phyloP scores from a whole-genome alignment of 1,140 invertebrate species.

The Drosophila ficusphila region DNA sequence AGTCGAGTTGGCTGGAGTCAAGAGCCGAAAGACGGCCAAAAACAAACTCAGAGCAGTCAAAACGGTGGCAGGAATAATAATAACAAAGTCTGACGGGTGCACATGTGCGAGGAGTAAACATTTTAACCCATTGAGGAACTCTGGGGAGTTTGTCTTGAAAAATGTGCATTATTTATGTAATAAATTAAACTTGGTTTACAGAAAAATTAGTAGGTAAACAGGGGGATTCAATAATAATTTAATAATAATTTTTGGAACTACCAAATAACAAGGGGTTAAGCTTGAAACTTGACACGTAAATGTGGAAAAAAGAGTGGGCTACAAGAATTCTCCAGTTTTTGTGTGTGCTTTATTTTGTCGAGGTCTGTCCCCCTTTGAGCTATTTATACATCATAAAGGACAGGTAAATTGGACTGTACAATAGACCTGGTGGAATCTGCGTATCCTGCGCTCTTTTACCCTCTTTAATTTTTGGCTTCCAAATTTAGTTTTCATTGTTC shows the following conservation, averaged over 20 bases:
- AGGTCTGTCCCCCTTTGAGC: conserved; percentile 1
- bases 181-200: no score
- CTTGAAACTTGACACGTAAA: conserved; percentile 45
- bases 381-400: conserved; percentile 42
- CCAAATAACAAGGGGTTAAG: conserved; percentile 17
- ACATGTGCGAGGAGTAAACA: background rate
- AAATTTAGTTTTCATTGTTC: conserved; percentile 51
- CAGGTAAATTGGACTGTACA: background rate
- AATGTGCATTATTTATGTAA: background rate
- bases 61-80: conserved; percentile 27
- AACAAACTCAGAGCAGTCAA: conserved; percentile 35
- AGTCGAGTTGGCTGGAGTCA: conserved; percentile 7
- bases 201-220: no score
- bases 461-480: conserved; percentile 5
- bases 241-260: no score
- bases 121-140: conserved; percentile 15
- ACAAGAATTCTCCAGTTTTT: background rate
- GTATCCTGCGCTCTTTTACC: conserved; percentile 1
- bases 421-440: conserved; percentile 17
- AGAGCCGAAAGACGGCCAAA: conserved; percentile 28
- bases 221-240: no score
- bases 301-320: no score
- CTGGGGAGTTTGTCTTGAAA: no score
- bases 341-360: conserved; percentile 6
- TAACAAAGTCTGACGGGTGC: conserved; percentile 10